Conservation (phyloP, 2,888 invertebrate species). For the Idaea straminata region DNA sequence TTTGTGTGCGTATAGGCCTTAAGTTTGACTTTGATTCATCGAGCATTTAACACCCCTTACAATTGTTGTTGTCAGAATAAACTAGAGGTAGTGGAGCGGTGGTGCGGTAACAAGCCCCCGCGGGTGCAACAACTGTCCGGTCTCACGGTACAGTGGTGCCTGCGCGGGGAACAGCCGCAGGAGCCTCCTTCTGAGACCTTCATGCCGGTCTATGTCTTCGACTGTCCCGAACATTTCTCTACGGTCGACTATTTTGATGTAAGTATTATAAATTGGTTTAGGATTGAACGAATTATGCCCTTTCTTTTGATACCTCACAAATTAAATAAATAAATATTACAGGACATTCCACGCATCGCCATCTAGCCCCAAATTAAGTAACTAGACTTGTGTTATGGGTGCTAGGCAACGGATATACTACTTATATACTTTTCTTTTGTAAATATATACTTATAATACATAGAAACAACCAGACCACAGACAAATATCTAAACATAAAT, state of each 20-base stretch:
- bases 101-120: constrained; percentile 66
- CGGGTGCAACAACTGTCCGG: constrained; percentile 77
- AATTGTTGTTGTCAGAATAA: constrained; percentile 78
- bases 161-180: constrained; percentile 81
- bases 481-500: no score
- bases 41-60: not conserved
- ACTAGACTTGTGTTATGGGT: no score
- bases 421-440: no score
- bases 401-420: no score
- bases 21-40: no score
- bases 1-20: not conserved
- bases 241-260: constrained; percentile 92
- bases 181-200: constrained; percentile 79
- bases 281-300: not conserved
- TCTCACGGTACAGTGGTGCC: constrained; percentile 86
- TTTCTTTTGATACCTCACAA: no score
- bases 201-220: constrained; percentile 87
- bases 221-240: constrained; percentile 91
- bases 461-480: no score
- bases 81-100: constrained; percentile 83
- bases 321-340: no score
- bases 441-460: no score
- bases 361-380: no score
- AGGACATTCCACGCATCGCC: no score
- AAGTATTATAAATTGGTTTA: constrained; percentile 28